Evolutionary conservation across 2,113 vertebrate species (phyloP).

Genomic region (Motacilla alba): DNA sequence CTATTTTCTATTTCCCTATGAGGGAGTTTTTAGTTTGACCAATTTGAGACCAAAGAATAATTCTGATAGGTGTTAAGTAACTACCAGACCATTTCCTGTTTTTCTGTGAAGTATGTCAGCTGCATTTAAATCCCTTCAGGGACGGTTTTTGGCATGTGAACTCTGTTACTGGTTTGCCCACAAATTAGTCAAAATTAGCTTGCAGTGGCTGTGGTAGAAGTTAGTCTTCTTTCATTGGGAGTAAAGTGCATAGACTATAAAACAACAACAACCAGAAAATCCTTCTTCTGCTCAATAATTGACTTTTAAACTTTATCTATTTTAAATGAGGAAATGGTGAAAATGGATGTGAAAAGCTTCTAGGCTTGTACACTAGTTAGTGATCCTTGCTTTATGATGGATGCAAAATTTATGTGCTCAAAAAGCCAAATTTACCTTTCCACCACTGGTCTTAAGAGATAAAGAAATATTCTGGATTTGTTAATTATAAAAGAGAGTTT

Average conservation of each 20-base stretch:
- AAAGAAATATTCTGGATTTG: background rate
- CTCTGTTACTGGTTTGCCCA: background rate
- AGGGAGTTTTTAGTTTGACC: background rate
- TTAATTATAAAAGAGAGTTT: background rate
- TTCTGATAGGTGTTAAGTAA: background rate
- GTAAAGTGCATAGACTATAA: background rate
- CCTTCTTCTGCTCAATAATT: background rate
- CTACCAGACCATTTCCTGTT: background rate
- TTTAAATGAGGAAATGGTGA: background rate
- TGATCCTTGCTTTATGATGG: background rate
- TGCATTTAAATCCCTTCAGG: background rate
- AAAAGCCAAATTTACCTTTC: background rate
- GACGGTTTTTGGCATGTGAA: background rate
- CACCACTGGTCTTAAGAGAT: background rate
- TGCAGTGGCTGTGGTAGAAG: background rate
- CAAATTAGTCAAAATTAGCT: background rate
- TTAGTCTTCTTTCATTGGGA: background rate
- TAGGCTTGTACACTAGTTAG: background rate
- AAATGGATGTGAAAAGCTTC: background rate
- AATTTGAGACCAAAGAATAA: background rate
- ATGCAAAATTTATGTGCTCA: background rate
- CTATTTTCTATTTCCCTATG: accelerated
- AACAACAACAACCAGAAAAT: background rate
- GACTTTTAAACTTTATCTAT: background rate
- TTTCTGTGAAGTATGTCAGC: background rate